Conservation (phyloP, 2,797 vertebrate genomes). For the Aphelocoma californica region DNA sequence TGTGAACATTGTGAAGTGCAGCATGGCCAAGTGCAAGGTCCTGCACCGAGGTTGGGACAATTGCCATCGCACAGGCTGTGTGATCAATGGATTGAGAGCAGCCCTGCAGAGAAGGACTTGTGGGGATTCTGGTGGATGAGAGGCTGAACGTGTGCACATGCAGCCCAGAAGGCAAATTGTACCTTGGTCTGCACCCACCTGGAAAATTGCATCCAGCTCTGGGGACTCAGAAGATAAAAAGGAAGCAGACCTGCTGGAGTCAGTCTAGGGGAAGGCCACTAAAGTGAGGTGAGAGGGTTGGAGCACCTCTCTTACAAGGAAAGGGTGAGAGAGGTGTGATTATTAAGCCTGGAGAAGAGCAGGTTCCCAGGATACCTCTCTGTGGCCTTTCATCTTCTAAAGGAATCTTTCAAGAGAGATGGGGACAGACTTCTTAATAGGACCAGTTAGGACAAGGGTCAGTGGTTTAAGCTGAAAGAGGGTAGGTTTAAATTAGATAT, state of each 20-base stretch:
- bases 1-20: not conserved
- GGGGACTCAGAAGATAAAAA: not conserved
- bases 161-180: not conserved
- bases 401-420: not conserved
- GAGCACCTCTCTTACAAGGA: not conserved
- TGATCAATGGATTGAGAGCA: not conserved
- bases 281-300: not conserved
- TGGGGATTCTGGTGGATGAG: not conserved
- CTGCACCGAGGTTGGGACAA: not conserved
- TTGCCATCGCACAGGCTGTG: not conserved
- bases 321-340: not conserved
- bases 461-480: not conserved
- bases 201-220: not conserved
- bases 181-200: not conserved
- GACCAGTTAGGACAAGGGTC: not conserved
- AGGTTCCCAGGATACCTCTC: not conserved
- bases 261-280: not conserved
- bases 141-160: rapidly evolving
- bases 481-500: not conserved
- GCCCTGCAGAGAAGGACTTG: not conserved
- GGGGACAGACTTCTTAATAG: not conserved
- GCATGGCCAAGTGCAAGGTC: not conserved
- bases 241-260: rapidly evolving
- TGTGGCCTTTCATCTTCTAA: not conserved
- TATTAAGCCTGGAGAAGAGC: not conserved